Evolutionary conservation across 2,888 invertebrate species (phyloP), one percentile per base, ranked within the genome.

Genomic region (Pristionchus arcanus): DNA sequence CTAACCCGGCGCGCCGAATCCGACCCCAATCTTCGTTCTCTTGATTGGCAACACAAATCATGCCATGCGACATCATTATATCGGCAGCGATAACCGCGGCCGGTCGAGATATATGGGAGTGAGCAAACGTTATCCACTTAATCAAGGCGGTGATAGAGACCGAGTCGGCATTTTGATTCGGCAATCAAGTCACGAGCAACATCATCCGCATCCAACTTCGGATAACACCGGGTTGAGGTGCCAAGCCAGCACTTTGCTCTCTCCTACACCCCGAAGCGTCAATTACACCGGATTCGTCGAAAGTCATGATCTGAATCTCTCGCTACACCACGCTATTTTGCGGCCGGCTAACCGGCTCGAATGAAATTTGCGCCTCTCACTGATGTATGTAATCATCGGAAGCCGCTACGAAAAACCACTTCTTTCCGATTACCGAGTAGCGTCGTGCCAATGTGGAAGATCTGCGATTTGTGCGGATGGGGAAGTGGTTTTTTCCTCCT

Each of bases 11-110:
- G 63, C 25, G n/a, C 63, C 25, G 4, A 25, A 21, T 63, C 15
- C n/a, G 63, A 63, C n/a, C 31, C 31, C 68, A 74, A 74, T 74
- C 74, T 74, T 74, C 74, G 74, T 25, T 74, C 74, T 74, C 37
- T 21, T 21, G 55, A 21, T 59, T 59, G 19, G 5, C 13, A 1
- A 59, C 59, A 59, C 21, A 59, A 59, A 59, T 59, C 59, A 59
- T 49, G 42, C 13, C 9, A 49, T 13, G 42, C 42, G 42, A 49
- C 42, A 49, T 49, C 42, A 49, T 49, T 49, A 3, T 49, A 49
- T 49, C 42, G 13, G 42, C 42, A 49, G 42, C 42, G 42, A 13
- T 49, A 49, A 49, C 42, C 11, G 42, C 11, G 11, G 42, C 42
- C 42, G 42, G 42, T 49, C 42, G 42, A 49, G 42, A 9, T 49